phyloP scores from a whole-genome alignment of 2,113 vertebrate species.

The Egretta garzetta region DNA sequence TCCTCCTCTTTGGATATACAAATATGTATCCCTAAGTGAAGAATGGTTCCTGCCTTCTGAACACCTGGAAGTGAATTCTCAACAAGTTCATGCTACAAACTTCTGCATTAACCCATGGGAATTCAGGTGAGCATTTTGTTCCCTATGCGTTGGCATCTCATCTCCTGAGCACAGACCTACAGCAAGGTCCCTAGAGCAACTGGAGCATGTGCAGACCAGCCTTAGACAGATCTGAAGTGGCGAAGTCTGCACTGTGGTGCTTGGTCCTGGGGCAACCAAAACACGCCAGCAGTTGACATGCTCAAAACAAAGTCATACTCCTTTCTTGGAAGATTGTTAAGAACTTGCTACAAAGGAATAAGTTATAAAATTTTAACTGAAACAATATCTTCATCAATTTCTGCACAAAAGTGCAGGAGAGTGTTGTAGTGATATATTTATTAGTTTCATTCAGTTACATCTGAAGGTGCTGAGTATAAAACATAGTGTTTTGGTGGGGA shows the following conservation, averaged over 20 bases:
- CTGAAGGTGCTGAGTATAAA: not conserved
- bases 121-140: not conserved
- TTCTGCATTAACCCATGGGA: not conserved
- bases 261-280: not conserved
- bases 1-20: not conserved
- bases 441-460: constrained; percentile 4
- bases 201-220: not conserved
- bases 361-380: not conserved
- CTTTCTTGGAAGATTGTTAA: not conserved
- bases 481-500: not conserved
- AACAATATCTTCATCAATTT: not conserved
- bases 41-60: not conserved
- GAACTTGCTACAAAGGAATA: not conserved
- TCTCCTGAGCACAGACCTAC: not conserved
- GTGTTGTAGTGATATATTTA: not conserved
- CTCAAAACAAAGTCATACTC: not conserved
- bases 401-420: not conserved
- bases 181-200: not conserved
- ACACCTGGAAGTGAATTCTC: not conserved
- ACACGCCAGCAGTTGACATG: accelerated
- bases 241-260: not conserved
- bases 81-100: not conserved
- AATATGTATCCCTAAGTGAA: not conserved
- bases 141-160: not conserved
- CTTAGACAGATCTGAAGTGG: not conserved